Percentiles rank a stretch among this genome's conserved stretches.
Conservation (phyloP, 2,113 vertebrate species). For the Epinephelus lanceolatus region DNA sequence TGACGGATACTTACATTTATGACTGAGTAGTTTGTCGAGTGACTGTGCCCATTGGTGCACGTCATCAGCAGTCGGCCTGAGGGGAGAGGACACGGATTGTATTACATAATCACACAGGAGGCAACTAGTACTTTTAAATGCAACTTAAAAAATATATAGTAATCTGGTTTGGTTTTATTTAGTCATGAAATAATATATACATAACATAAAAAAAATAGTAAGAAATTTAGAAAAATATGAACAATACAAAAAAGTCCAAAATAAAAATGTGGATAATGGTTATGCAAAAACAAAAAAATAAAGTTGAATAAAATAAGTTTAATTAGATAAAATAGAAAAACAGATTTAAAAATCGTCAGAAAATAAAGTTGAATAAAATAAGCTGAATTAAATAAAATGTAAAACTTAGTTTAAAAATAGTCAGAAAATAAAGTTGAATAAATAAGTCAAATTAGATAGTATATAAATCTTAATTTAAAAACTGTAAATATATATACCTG, state of each 20-base stretch:
- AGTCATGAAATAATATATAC: background rate
- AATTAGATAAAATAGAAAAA: background rate
- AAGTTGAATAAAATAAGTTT: background rate
- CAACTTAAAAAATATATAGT: background rate
- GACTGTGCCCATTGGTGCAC: slow-evolving; percentile 91
- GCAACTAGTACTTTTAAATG: background rate
- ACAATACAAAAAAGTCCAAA: background rate
- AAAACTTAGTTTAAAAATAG: background rate
- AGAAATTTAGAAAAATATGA: no score
- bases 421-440: no score
- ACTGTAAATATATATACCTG: no score
- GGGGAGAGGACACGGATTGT: slow-evolving; percentile 12
- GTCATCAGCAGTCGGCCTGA: slow-evolving; percentile 90
- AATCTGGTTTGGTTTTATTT: background rate
- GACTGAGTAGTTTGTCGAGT: slow-evolving; percentile 90
- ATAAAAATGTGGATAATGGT: background rate
- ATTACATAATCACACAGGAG: background rate
- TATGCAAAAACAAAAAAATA: background rate
- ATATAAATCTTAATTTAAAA: no score
- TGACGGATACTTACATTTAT: slow-evolving; percentile 89
- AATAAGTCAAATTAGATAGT: no score
- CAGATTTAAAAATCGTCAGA: background rate
- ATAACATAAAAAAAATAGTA: background rate
- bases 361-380: no score
- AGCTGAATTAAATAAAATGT: background rate